These are phyloP conservation scores for Drosophila anceps DNA, from an alignment of 2,888 invertebrate genomes.

Conservation along the genomic window DNA sequence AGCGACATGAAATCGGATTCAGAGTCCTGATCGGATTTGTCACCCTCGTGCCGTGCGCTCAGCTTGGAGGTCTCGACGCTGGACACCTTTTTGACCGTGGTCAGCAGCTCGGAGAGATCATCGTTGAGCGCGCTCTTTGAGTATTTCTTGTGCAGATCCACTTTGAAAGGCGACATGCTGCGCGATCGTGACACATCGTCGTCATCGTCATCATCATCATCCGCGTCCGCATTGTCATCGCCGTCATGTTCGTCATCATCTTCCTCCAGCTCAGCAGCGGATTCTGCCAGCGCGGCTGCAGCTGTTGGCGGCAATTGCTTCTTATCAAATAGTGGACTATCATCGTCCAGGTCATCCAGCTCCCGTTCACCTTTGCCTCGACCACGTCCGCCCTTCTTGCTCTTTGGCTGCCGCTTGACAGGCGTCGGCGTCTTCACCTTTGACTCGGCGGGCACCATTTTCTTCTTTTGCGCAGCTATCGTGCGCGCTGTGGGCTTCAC, in stretches of 20 bases:
- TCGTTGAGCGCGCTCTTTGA: slow-evolving; percentile 85
- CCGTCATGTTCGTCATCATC: slow-evolving; percentile 71
- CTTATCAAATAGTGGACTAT: slow-evolving; percentile 51
- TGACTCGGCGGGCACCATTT: slow-evolving; percentile 54
- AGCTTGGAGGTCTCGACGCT: slow-evolving; percentile 63
- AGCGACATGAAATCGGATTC: slow-evolving; percentile 81
- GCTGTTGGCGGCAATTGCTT: slow-evolving; percentile 81
- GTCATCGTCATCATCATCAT: slow-evolving; percentile 68
- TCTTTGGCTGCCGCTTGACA: slow-evolving; percentile 59
- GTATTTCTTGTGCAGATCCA: slow-evolving; percentile 85
- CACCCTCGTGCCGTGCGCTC: slow-evolving; percentile 62
- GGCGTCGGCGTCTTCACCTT: slow-evolving; percentile 65
- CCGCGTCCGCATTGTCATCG: slow-evolving; percentile 65
- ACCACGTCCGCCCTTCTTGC: slow-evolving; percentile 48
- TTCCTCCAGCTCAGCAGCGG: slow-evolving; percentile 80
- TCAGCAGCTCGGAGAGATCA: slow-evolving; percentile 82
- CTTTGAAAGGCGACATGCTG: slow-evolving; percentile 84
- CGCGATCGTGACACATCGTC: slow-evolving; percentile 80
- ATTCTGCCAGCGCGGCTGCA: slow-evolving; percentile 78
- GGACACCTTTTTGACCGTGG: slow-evolving; percentile 80
- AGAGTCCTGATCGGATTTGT: slow-evolving; percentile 68
- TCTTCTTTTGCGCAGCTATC: slow-evolving; percentile 74
- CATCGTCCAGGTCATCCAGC: slow-evolving; percentile 36
- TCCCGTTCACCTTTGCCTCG: slow-evolving; percentile 36
- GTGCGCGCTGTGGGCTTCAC: slow-evolving; percentile 65